Evolutionary conservation across 2,888 invertebrate genomes (phyloP), one percentile per base, ranked within the genome.

Genomic region (Diarsia dahlii): DNA sequence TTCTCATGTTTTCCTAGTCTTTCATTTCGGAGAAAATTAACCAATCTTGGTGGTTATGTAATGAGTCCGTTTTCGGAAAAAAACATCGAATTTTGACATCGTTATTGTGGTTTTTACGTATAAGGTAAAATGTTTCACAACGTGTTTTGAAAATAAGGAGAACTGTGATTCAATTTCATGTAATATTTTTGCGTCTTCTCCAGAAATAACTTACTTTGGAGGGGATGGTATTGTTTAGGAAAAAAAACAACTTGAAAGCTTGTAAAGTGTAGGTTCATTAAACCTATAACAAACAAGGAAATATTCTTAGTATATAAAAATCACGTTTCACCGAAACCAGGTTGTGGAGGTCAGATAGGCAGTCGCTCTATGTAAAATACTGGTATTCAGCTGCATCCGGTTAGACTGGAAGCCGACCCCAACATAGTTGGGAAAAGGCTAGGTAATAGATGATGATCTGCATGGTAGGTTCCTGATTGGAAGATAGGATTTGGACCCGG

Each of bases 1-100:
- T 45, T 39, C 39, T 58, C 23, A n/a, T 18, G 0, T 8, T 15
- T 23, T 58, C 15, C 2, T 23, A 2, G 15, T 39, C 20, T 1
- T 70, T 71, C 20, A 15, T 56, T 67, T 28, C 78, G 46, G 9
- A 56, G 67, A 67, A 74, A 52, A 50, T n/a, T 12, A 76, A 45
- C 12, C 20, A 34, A 23, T 23, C 8, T 20, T 15, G 9, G 6
- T 9, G 52, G 18, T 69, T 68, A 58, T 45, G 28, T 54, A 74
- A 58, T 56, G 23, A 10, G 13, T 9, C 9, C 3, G 20, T 54
- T 60, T 28, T 52, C 5, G 15, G 12, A 0, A 63, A 34, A 28
- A 28, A 13, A 28, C 64, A 60, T 62, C 18, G 65, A 28, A 1
- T n/a, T 46, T 5, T 12, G n/a, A 39, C 12, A 62, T 39, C 34